phyloP scores from a whole-genome alignment of 2,888 invertebrate genomes.

The Sarcophaga caerulescens region DNA sequence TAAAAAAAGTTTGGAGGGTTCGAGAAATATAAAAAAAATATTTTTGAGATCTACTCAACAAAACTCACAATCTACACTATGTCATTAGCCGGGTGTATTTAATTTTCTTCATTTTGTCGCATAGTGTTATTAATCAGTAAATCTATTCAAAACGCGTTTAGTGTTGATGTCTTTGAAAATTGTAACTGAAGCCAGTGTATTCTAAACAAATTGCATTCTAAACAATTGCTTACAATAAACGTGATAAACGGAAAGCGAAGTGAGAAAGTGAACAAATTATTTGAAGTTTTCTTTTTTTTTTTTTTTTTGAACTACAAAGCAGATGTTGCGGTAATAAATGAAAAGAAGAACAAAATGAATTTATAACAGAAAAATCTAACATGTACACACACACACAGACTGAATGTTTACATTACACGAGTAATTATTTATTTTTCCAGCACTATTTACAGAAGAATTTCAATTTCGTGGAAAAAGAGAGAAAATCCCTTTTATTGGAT shows the following conservation, averaged over 20 bases:
- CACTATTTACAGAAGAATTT: not conserved
- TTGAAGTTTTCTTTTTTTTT: conserved; percentile 15
- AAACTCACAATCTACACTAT: too few relatives aligned
- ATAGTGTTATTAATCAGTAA: too few relatives aligned
- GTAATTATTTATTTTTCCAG: conserved; percentile 36
- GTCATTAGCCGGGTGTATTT: too few relatives aligned
- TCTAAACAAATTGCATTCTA: conserved; percentile 16
- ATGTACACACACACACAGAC: not conserved
- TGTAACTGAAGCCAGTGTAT: not conserved
- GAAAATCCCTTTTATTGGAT: not conserved
- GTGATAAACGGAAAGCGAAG: not conserved
- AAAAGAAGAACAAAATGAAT: conserved; percentile 6
- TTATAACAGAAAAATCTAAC: too few relatives aligned
- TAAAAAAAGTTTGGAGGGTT: too few relatives aligned
- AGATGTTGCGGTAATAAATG: conserved; percentile 41
- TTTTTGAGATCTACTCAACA: too few relatives aligned
- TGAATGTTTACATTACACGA: conserved; percentile 44
- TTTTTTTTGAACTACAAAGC: conserved; percentile 16
- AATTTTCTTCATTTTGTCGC: too few relatives aligned
- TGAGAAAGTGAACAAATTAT: conserved; percentile 14
- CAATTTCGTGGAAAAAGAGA: not conserved
- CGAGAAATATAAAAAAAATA: too few relatives aligned
- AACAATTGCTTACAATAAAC: not conserved
- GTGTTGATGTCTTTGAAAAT: too few relatives aligned
- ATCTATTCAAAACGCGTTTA: too few relatives aligned